Base-by-base conservation (phyloP, 2,888 invertebrate genomes). In the Monoplex corrugatus region DNA sequence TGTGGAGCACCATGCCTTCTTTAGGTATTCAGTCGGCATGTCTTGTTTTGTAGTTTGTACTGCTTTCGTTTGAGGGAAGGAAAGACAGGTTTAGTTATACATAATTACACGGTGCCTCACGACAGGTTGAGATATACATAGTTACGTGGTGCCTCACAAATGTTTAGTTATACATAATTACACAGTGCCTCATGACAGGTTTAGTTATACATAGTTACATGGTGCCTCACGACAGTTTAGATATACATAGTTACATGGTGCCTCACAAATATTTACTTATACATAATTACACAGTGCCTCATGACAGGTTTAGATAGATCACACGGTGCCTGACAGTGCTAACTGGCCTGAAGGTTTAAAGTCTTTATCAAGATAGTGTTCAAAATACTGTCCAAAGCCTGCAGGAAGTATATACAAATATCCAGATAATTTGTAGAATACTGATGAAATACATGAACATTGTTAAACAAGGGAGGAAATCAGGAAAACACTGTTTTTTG, bases 1-100 rank as follows among this genome's bases (percentile, higher is more conserved):
- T 96, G 97, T 98, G 88, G 99, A 99, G 96, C 99, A 99, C 96
- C 99, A 99, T 96, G 98, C 98, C 5, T 96, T 96, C 94, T 96
- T 96, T 94, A 95, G 96, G 96, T 96, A 93, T 68, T 83, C 16
- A 8, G 40, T 10, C 10, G 10, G 2, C 68, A 68, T 68, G 68
- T 68, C 68, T n/a, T 68, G 6, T 8, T 68, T 23, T 68, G 68
- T 68, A 28, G 19, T 68, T 13, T n/a, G n/a, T n/a, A n/a, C n/a
- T n/a, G n/a, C n/a, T n/a, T n/a, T 68, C 0, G 23, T 68, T 68
- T 68, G 2, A 19, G 57, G 23, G 57, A 19, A 19, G 57, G 57
- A 57, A 23, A 19, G 32, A 75, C 75, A 75, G 16, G 75, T 75
- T n/a, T 75, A 35, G 32, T 28, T 75, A 35, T 35, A 75, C n/a